Percentiles rank a stretch among this genome's conserved stretches.
phyloP scores from a whole-genome alignment of 2,797 vertebrate species.

The Cirrhinus mrigala region DNA sequence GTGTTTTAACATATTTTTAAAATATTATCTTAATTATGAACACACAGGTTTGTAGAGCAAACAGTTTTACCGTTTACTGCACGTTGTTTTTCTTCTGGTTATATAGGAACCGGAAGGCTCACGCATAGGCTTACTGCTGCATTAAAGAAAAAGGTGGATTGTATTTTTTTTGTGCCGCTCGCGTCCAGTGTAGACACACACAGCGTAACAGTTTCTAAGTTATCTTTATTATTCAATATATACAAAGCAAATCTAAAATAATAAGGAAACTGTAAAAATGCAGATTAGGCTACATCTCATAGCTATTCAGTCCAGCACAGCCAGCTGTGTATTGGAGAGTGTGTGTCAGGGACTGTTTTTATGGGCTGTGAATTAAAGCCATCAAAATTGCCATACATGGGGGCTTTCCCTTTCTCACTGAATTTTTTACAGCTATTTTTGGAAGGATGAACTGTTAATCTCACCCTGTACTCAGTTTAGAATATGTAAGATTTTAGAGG shows the following conservation, averaged over 20 bases:
- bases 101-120: no score
- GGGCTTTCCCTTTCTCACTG: conserved; percentile 53
- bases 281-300: neutral
- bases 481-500: conserved; percentile 34
- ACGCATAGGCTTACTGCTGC: no score
- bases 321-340: neutral
- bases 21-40: no score
- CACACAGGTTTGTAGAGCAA: no score
- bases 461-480: conserved; percentile 57
- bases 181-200: no score
- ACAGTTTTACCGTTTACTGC: no score
- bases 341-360: neutral
- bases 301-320: neutral
- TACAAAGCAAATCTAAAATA: neutral
- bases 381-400: conserved; percentile 73
- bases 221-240: no score
- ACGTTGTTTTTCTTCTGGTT: no score
- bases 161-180: no score
- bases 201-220: no score
- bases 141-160: no score
- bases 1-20: no score
- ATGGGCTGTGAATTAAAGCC: conserved; percentile 27
- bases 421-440: conserved; percentile 55
- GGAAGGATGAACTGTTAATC: conserved; percentile 62
- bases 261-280: neutral